A percentile compares a stretch with the other conserved stretches of the same genome.
Evolutionary conservation across 2,113 vertebrate genomes (phyloP).

Genomic region (Syngnathoides biaculeatus): DNA sequence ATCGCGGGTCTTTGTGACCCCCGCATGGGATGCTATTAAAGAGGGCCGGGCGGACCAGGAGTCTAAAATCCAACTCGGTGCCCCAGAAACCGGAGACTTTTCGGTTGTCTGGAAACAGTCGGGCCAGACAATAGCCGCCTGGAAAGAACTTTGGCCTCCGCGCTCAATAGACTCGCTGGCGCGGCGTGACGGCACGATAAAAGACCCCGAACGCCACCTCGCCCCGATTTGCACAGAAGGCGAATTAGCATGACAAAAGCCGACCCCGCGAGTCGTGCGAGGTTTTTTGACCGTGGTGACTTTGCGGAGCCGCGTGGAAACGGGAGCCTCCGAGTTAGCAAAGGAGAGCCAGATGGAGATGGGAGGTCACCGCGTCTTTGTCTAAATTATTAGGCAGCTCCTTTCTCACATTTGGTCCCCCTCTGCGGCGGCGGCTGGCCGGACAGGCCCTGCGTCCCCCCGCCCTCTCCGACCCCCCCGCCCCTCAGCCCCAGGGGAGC

Average conservation of each 20-base stretch:
- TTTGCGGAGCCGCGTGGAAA: slow-evolving; percentile 70
- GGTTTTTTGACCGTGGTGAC: slow-evolving; percentile 62
- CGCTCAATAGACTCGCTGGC: slow-evolving; percentile 64
- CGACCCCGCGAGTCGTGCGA: no score
- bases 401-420: slow-evolving; percentile 65
- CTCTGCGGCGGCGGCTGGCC: slow-evolving; percentile 44
- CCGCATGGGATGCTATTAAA: not conserved
- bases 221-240: slow-evolving; percentile 61
- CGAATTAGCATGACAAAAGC: slow-evolving; percentile 82
- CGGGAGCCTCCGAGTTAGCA: slow-evolving; percentile 68
- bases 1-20: not conserved
- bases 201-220: slow-evolving; percentile 76
- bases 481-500: slow-evolving; percentile 29
- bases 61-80: not conserved
- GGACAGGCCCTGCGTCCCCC: slow-evolving; percentile 48
- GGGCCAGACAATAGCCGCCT: slow-evolving; percentile 46
- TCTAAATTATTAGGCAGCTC: slow-evolving; percentile 76
- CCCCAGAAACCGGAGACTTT: not conserved
- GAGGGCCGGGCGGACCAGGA: not conserved
- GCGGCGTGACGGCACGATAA: slow-evolving; percentile 73
- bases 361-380: slow-evolving; percentile 69
- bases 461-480: slow-evolving; percentile 21
- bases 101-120: slow-evolving; percentile 22
- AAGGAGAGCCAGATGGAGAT: slow-evolving; percentile 71
- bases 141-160: slow-evolving; percentile 44